Conservation (phyloP, 1,140 invertebrate genomes). For the Philotrypesis tridentata region DNA sequence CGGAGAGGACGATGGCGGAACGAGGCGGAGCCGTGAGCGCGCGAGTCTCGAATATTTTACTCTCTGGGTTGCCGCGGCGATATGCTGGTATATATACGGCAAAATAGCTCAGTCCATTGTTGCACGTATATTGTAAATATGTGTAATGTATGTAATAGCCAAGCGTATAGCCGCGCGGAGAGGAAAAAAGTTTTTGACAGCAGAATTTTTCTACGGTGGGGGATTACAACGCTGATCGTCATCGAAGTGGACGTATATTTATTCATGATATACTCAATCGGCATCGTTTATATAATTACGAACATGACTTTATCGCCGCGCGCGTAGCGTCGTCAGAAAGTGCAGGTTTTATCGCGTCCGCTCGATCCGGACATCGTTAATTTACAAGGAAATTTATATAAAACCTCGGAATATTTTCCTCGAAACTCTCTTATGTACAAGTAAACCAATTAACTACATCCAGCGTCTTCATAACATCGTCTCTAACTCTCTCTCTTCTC, state of each 20-base stretch:
- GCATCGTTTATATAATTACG: conserved; percentile 31
- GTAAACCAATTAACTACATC: conserved; percentile 35
- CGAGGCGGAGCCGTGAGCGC: conserved; percentile 56
- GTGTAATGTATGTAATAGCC: too few species aligned
- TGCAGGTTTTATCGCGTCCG: conserved; percentile 32
- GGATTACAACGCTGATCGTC: conserved; percentile 22
- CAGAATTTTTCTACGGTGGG: background rate
- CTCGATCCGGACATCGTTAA: conserved; percentile 11
- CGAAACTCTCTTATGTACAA: background rate
- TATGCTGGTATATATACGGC: background rate
- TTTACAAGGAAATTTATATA: conserved; percentile 29
- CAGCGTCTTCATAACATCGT: conserved; percentile 16
- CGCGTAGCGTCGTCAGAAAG: conserved; percentile 5
- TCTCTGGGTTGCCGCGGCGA: conserved; percentile 37
- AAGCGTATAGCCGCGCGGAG: background rate
- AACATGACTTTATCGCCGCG: conserved; percentile 45
- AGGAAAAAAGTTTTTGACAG: background rate
- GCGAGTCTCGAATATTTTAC: conserved; percentile 61
- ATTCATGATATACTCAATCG: conserved; percentile 40
- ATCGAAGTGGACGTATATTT: conserved; percentile 17
- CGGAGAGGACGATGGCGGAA: conserved; percentile 56
- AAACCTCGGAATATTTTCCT: conserved; percentile 16
- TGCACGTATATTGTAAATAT: too few species aligned
- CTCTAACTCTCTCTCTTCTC: too few species aligned
- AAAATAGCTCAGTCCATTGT: background rate